Evolutionary conservation across 2,888 invertebrate genomes (phyloP).

Genomic region (Perizoma affinitatum): DNA sequence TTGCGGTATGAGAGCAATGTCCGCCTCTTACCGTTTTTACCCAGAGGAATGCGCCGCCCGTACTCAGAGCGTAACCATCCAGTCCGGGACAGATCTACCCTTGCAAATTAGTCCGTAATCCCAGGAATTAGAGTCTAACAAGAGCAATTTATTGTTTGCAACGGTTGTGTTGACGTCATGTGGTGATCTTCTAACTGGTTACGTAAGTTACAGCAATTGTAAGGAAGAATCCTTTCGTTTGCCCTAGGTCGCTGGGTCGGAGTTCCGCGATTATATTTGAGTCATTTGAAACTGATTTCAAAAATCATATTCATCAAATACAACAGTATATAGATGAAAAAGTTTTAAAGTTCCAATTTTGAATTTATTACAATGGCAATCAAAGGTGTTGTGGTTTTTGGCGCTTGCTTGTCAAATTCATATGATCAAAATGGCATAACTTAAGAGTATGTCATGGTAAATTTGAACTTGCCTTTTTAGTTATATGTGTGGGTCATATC

Average conservation of each 20-base stretch:
- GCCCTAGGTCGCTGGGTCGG: conserved; percentile 22
- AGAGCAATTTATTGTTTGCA: background rate
- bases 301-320: too few species aligned
- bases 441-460: too few species aligned
- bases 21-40: conserved; percentile 17
- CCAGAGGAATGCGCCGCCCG: conserved; percentile 14
- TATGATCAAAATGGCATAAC: too few species aligned
- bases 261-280: background rate
- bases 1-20: conserved; percentile 18
- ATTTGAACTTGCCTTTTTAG: too few species aligned
- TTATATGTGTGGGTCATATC: too few species aligned
- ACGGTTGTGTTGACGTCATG: conserved; percentile 11
- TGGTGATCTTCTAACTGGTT: conserved; percentile 4
- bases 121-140: conserved; percentile 7
- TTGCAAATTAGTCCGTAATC: conserved; percentile 6
- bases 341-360: too few species aligned
- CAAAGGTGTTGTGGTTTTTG: too few species aligned
- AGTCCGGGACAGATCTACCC: conserved; percentile 6
- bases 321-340: too few species aligned
- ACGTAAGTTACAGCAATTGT: too few species aligned
- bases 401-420: too few species aligned
- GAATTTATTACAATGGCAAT: too few species aligned
- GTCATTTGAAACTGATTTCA: background rate
- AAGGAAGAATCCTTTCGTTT: conserved; percentile 29
- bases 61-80: conserved; percentile 18